Percentiles rank a stretch among this genome's conserved stretches.
phyloP scores from a whole-genome alignment of 1,140 invertebrate species.

The Brachionus asplanchnoidis region DNA sequence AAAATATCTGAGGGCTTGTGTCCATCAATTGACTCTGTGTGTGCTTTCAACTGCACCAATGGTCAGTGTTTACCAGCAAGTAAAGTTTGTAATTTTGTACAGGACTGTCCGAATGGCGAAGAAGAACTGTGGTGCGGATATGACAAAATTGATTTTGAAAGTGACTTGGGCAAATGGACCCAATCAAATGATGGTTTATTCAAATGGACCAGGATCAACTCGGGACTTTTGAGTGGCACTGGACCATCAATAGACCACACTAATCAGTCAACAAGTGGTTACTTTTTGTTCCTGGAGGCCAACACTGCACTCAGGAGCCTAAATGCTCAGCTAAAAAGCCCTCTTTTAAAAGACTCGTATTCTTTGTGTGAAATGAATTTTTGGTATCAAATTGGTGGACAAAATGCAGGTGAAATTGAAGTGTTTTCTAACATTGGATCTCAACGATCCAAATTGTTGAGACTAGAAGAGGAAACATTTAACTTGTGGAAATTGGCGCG shows the following conservation, averaged over 20 bases:
- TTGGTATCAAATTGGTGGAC: conserved; percentile 47
- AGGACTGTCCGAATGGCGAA: conserved; percentile 49
- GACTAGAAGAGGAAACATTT: conserved; percentile 42
- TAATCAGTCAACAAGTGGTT: conserved; percentile 40
- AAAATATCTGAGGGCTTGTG: neutral
- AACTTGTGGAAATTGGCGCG: conserved; percentile 48
- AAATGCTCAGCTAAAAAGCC: conserved; percentile 40
- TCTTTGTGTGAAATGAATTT: conserved; percentile 42
- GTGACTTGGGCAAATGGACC: conserved; percentile 43
- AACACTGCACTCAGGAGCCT: neutral
- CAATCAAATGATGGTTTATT: conserved; percentile 37
- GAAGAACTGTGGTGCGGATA: conserved; percentile 49
- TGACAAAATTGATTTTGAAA: conserved; percentile 45
- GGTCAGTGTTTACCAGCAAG: conserved; percentile 44
- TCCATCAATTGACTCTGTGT: neutral
- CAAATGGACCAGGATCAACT: conserved; percentile 23
- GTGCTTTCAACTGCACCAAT: conserved; percentile 24
- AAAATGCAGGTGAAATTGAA: conserved; percentile 45
- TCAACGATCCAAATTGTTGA: conserved; percentile 24
- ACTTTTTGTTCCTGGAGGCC: conserved; percentile 43
- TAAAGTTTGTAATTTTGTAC: conserved; percentile 50
- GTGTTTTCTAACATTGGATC: conserved; percentile 43
- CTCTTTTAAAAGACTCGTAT: conserved; percentile 37
- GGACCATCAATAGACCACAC: conserved; percentile 46
- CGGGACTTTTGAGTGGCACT: neutral